Percentiles rank a stretch among this genome's conserved stretches.
These are phyloP conservation scores for Melanostoma mellinum DNA, from an alignment of 2,888 invertebrate species.

Conservation along the genomic window DNA sequence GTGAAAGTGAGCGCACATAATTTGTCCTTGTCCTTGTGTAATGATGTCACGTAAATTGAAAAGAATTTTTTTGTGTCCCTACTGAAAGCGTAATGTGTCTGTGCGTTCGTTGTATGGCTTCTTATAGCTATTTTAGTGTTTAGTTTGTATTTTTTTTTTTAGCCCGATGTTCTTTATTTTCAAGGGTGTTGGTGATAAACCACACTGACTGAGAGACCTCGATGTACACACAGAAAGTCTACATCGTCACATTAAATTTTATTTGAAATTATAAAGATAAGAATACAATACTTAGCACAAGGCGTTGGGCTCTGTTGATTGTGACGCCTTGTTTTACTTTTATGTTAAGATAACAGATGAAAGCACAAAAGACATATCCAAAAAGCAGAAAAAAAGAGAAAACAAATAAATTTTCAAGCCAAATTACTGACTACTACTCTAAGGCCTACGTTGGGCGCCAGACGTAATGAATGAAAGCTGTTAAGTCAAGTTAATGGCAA, in stretches of 20 bases:
- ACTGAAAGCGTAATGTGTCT: conserved; percentile 41
- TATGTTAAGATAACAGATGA: conserved; percentile 23
- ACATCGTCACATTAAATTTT: conserved; percentile 29
- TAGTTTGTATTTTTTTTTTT: conserved; percentile 10
- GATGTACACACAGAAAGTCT: conserved; percentile 17
- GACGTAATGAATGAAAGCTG: conserved; percentile 21
- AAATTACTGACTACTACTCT: conserved; percentile 12
- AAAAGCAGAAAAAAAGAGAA: conserved; percentile 15
- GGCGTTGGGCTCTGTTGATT: conserved; percentile 20
- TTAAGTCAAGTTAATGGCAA: conserved; percentile 19
- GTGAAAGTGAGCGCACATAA: conserved; percentile 46
- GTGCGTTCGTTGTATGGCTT: conserved; percentile 42
- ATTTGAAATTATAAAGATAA: conserved; percentile 36
- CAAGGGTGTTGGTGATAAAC: conserved; percentile 13
- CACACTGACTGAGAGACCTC: conserved; percentile 34
- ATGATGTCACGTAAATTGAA: conserved; percentile 70
- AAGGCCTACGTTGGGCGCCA: conserved; percentile 28
- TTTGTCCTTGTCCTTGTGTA: conserved; percentile 65
- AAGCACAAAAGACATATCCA: conserved; percentile 21
- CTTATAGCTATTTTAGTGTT: conserved; percentile 46
- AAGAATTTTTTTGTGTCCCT: conserved; percentile 54
- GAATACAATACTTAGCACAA: conserved; percentile 32
- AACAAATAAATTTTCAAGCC: conserved; percentile 18
- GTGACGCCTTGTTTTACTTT: background rate
- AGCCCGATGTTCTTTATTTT: background rate